Evolutionary conservation across 2,113 vertebrate genomes (phyloP).

Genomic region (Tapirus terrestris): DNA sequence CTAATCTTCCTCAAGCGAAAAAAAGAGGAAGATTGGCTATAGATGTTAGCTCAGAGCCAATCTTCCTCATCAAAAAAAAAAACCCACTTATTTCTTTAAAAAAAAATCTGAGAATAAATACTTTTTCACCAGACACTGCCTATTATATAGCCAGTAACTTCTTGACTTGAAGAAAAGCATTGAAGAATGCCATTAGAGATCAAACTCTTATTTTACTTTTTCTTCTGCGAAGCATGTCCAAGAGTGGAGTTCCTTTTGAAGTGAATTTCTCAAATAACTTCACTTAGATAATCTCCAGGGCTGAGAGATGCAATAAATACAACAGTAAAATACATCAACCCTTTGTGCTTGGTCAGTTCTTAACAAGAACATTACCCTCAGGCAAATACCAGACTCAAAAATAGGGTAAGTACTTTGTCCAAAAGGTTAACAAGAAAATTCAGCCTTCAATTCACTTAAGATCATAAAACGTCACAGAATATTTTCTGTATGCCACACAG

Average conservation of each 20-base stretch:
- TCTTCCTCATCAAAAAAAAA: neutral
- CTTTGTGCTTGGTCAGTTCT: slow-evolving; percentile 58
- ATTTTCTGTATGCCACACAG: neutral
- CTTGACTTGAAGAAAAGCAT: neutral
- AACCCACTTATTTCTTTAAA: neutral
- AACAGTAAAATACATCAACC: slow-evolving; percentile 53
- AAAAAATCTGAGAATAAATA: neutral
- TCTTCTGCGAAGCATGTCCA: slow-evolving; percentile 10
- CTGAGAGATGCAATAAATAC: slow-evolving; percentile 65
- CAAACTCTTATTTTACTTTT: slow-evolving; percentile 27
- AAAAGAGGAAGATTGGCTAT: no score
- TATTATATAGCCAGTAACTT: neutral
- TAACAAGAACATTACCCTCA: slow-evolving; percentile 67
- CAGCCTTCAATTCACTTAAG: slow-evolving; percentile 33
- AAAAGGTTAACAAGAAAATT: slow-evolving; percentile 64
- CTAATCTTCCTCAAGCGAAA: no score
- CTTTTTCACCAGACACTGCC: neutral
- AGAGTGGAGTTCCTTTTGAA: slow-evolving; percentile 33
- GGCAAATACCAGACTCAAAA: slow-evolving; percentile 58
- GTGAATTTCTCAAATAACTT: slow-evolving; percentile 60
- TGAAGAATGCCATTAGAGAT: neutral
- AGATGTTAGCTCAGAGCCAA: no score
- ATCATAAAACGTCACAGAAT: neutral
- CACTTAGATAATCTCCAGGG: slow-evolving; percentile 58
- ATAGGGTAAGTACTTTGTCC: slow-evolving; percentile 27